phyloP scores from a whole-genome alignment of 2,797 vertebrate species.

The Pipistrellus nathusii region DNA sequence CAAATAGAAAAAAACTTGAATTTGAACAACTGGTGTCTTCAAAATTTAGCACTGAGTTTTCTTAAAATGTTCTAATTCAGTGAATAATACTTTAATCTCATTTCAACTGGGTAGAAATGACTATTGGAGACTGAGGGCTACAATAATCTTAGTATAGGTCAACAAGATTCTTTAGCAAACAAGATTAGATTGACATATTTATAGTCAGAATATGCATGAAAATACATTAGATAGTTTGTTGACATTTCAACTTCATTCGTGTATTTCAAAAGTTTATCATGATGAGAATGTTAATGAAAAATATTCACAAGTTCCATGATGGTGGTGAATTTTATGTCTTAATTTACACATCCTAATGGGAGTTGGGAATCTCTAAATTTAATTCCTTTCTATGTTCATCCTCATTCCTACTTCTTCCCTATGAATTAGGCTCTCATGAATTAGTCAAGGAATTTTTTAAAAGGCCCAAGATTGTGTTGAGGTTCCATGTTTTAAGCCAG shows the following conservation, averaged over 20 bases:
- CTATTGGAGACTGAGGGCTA: background rate
- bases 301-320: background rate
- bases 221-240: constrained; percentile 41
- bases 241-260: constrained; percentile 38
- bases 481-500: constrained; percentile 1
- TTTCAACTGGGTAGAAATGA: background rate
- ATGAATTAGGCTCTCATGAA: background rate
- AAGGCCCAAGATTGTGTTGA: background rate
- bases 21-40: background rate
- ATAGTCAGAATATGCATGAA: background rate
- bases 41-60: constrained; percentile 42
- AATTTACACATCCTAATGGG: constrained; percentile 37
- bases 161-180: constrained; percentile 13
- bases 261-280: constrained; percentile 56
- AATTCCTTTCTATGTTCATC: constrained; percentile 36
- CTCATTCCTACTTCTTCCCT: background rate
- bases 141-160: background rate
- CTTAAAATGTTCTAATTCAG: constrained; percentile 27
- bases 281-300: constrained; percentile 66
- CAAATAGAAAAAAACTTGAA: background rate
- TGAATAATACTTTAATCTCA: background rate
- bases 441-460: background rate
- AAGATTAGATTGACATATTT: background rate
- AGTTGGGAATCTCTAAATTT: constrained; percentile 39
- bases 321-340: constrained; percentile 15